Conservation (phyloP, 2,113 vertebrate genomes). For the Myotis davidii region DNA sequence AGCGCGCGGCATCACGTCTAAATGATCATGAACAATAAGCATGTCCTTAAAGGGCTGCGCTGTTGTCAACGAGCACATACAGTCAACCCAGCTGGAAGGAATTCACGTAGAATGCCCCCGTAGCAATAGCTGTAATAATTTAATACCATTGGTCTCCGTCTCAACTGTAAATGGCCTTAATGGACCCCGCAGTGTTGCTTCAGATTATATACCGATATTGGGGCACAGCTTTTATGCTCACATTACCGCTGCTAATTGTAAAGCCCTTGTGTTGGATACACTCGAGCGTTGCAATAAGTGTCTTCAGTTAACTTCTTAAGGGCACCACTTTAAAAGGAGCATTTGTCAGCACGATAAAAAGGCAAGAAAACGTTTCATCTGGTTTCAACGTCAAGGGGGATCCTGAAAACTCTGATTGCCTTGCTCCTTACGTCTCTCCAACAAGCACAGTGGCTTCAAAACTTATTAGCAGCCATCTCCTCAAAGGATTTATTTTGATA, state of each 20-base stretch:
- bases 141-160: conserved; percentile 75
- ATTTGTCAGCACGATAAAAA: conserved; percentile 69
- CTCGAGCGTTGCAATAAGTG: conserved; percentile 58
- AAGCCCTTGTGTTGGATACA: conserved; percentile 71
- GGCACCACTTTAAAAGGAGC: conserved; percentile 64
- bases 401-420: conserved; percentile 59
- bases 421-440: conserved; percentile 53
- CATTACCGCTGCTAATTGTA: conserved; percentile 69
- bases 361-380: conserved; percentile 52
- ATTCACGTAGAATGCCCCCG: conserved; percentile 76
- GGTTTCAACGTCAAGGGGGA: conserved; percentile 39
- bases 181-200: conserved; percentile 77
- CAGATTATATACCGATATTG: conserved; percentile 71
- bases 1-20: conserved; percentile 65
- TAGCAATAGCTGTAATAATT: conserved; percentile 72
- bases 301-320: conserved; percentile 75
- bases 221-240: conserved; percentile 62
- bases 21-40: conserved; percentile 74
- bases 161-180: conserved; percentile 82
- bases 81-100: conserved; percentile 67
- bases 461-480: conserved; percentile 80
- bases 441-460: conserved; percentile 75
- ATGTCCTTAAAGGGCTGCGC: conserved; percentile 64
- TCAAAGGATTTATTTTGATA: conserved; percentile 83
- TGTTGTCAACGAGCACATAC: conserved; percentile 68